Conservation (phyloP, 2,888 invertebrate genomes). For the Apamea crenata region DNA sequence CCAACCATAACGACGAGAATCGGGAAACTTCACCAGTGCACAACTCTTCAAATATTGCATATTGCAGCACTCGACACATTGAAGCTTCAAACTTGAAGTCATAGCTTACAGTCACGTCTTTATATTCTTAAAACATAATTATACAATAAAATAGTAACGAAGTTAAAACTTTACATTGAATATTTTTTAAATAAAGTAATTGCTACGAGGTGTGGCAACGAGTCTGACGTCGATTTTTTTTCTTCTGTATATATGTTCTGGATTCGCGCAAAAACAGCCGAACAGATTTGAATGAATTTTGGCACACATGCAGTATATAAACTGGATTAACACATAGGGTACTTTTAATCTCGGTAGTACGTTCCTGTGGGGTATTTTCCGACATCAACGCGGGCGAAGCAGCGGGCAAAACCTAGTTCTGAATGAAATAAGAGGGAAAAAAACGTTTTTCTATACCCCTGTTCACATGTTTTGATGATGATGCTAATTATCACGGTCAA, state of each 20-base stretch:
- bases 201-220: neutral
- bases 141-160: neutral
- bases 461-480: neutral
- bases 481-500: neutral
- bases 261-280: neutral
- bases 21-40: constrained; percentile 10
- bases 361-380: neutral
- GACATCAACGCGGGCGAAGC: neutral
- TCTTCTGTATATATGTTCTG: neutral
- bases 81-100: constrained; percentile 9
- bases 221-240: neutral
- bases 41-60: constrained; percentile 14
- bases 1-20: constrained; percentile 20
- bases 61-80: neutral
- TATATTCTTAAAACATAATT: neutral
- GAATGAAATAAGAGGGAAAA: neutral
- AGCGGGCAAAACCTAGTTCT: neutral
- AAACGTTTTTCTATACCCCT: neutral
- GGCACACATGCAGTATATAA: neutral
- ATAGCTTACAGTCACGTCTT: neutral
- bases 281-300: neutral
- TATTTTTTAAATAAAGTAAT: neutral
- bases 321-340: neutral
- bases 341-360: neutral
- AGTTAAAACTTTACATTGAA: no score